These are phyloP conservation scores for Hydrophis major DNA, from an alignment of 2,797 vertebrate genomes.

Conservation along the genomic window DNA sequence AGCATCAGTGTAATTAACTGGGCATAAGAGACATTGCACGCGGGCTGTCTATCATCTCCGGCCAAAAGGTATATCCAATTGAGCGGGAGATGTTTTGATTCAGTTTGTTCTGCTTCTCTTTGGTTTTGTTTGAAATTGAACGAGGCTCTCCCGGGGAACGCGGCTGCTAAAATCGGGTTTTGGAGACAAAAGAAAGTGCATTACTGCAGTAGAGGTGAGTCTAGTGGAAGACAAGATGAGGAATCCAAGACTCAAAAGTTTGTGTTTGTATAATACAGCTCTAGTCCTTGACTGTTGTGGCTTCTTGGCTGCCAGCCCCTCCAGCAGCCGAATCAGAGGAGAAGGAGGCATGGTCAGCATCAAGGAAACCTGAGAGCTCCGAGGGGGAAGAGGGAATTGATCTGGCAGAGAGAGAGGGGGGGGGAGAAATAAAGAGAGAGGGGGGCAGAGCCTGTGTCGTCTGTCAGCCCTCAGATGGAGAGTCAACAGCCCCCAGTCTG, in stretches of 20 bases:
- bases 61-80: conserved; percentile 19
- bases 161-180: neutral
- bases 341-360: no score
- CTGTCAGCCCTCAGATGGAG: no score
- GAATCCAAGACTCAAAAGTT: neutral
- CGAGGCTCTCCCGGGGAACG: accelerated
- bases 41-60: conserved; percentile 52
- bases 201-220: neutral
- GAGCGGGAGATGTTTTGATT: neutral
- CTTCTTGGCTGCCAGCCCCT: accelerated
- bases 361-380: no score
- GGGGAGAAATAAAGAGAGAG: no score
- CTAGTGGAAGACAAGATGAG: neutral
- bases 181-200: neutral
- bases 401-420: no score
- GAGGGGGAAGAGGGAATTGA: no score
- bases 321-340: neutral
- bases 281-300: neutral
- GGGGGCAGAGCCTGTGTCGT: accelerated
- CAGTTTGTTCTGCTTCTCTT: neutral
- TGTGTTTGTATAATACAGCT: neutral
- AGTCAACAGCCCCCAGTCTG: no score
- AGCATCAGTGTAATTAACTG: conserved; percentile 57
- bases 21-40: conserved; percentile 37
- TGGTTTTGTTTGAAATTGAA: neutral